Base-by-base conservation (phyloP, 2,888 invertebrate species). In the Chorisops tibialis region DNA sequence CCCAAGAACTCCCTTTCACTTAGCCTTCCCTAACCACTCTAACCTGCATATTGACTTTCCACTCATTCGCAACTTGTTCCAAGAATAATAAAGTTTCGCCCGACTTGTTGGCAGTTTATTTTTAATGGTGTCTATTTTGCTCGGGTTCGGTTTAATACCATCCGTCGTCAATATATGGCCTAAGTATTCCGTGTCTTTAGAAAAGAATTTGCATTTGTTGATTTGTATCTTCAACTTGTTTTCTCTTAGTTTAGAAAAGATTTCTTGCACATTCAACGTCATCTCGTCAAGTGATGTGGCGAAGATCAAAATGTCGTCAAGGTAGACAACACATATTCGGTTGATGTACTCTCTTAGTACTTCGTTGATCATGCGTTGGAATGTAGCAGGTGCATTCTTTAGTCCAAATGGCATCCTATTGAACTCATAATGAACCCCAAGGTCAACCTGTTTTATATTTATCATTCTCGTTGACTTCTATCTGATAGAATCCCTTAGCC, bases 401-500 rank as follows among this genome's bases (percentile, higher is more conserved):
- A 79, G 69, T 3, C 72, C 75, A 63, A 75, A 73, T 0, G 73
- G 73, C 72, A 75, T 72, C 14, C 72, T 38, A 9, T 35, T 62
- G 52, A 67, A 75, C 66, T 75, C 69, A 54, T 67, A 73, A 64
- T 73, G 59, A n/a, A 6, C 56, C 56, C 18, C 12, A 18, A 2
- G 24, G 37, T 11, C 75, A 75, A 1, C 74, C 75, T 16, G 75
- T 67, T 60, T n/a, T 69, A 39, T 19, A 67, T 68, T 35, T 62
- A 39, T 50, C 48, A 56, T 58, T 3, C 49, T 63, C 38, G 54
- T 63, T 6, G 48, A 64, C 35, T 19, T 43, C 45, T 9, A 61
- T 61, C 52, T 61, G 61, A 19, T 56, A 43, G 18, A 56, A 56
- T 12, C 56, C 56, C n/a, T 56, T 56, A 6, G 56, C 45, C 22